Evolutionary conservation across 2,113 vertebrate species (phyloP).

Genomic region (Chroicocephalus ridibundus): DNA sequence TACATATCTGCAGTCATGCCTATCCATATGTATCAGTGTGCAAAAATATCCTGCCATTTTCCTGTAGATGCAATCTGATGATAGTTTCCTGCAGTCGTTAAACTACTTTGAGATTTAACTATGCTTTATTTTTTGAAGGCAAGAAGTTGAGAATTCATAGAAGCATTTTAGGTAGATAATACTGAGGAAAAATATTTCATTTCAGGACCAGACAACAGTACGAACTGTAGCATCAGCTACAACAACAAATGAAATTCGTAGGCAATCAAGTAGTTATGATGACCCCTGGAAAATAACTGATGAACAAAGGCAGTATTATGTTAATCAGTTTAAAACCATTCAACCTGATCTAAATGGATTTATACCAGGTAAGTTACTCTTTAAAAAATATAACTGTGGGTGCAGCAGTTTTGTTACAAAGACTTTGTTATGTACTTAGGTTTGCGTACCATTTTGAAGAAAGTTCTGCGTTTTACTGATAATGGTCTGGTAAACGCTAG

Average conservation of each 20-base stretch:
- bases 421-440: not conserved
- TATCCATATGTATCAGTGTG: conserved; percentile 50
- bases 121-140: conserved; percentile 65
- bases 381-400: conserved; percentile 46
- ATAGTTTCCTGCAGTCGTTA: conserved; percentile 44
- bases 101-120: conserved; percentile 43
- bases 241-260: conserved; percentile 94
- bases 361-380: conserved; percentile 89
- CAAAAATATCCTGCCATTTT: conserved; percentile 47
- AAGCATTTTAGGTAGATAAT: conserved; percentile 63
- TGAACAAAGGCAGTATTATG: conserved; percentile 99
- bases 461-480: not conserved
- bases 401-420: conserved; percentile 29
- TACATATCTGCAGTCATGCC: conserved; percentile 69
- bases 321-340: conserved; percentile 99
- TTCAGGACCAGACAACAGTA: conserved; percentile 90
- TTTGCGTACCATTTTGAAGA: not conserved
- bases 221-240: conserved; percentile 90
- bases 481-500: not conserved
- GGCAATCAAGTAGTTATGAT: conserved; percentile 95
- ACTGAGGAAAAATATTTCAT: conserved; percentile 82
- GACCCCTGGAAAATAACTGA: conserved; percentile 99
- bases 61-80: conserved; percentile 23
- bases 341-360: conserved; percentile 97
- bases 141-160: conserved; percentile 59